Evolutionary conservation across 2,888 invertebrate species (phyloP), one percentile per base, ranked within the genome.

Genomic region (Nemotelus pantherinus): DNA sequence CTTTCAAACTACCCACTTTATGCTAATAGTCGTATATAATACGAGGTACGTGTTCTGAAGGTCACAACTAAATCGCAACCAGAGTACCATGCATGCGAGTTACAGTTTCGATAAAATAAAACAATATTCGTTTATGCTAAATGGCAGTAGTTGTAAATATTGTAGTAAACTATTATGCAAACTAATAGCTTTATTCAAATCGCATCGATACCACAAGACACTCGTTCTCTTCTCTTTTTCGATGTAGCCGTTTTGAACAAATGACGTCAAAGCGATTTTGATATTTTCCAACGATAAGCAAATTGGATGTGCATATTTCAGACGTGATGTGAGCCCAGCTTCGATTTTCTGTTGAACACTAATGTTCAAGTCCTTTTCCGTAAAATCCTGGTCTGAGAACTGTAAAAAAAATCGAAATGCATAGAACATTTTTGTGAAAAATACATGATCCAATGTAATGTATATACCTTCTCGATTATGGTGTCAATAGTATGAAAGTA

Each of bases 231-330:
- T 57, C 47, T 75, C 83, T 81, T 85, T 88, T 0, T 77, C 47
- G 1, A 90, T 81, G 0, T 87, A 88, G 1, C 86, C 86, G 10
- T 85, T 85, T 48, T 87, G 86, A 3, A 86, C 85, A 1, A 92
- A 87, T 1, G 90, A 90, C 64, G 87, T 87, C 68, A 92, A 83
- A 80, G 91, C 91, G 85, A 89, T 89, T 53, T 86, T 87, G 68
- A 89, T 86, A 76, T 89, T 89, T 81, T 95, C 94, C 80, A 95
- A 88, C 57, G 93, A 93, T 78, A 95, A 88, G 81, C 92, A 91
- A 87, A 93, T 94, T 0, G 94, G 93, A 87, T 94, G 93, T 9
- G 89, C 88, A 74, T 84, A 83, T 75, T 85, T 84, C n/a, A 83
- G 82, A 75, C 84, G 84, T 53, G 85, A 82, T 43, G 84, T 84